phyloP scores from a whole-genome alignment of 2,113 vertebrate genomes.

The Setophaga kirtlandii region DNA sequence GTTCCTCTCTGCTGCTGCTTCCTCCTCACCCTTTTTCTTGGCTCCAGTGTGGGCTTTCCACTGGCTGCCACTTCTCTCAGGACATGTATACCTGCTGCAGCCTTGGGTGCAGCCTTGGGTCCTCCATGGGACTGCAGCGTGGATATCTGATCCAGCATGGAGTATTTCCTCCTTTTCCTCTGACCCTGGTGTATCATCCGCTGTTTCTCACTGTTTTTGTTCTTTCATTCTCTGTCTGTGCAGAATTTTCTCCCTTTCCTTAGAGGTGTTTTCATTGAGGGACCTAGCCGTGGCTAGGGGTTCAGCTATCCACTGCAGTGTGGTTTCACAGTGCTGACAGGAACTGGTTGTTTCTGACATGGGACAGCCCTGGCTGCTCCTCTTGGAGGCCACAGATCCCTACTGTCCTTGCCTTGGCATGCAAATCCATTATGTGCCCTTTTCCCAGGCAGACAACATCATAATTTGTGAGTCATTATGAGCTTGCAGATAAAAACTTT shows the following conservation, averaged over 20 bases:
- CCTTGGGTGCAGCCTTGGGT: accelerated
- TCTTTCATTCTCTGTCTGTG: not conserved
- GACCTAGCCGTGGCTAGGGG: accelerated
- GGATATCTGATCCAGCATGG: not conserved
- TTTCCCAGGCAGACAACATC: not conserved
- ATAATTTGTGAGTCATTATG: not conserved
- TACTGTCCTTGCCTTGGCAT: accelerated
- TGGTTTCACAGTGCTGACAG: not conserved
- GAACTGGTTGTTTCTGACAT: accelerated
- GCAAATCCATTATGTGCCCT: not conserved
- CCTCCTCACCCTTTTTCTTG: not conserved
- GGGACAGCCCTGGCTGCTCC: not conserved
- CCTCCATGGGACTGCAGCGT: not conserved
- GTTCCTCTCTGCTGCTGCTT: accelerated
- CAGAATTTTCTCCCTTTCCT: not conserved
- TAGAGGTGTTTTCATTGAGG: accelerated
- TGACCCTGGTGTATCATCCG: not conserved
- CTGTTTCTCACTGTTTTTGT: not conserved
- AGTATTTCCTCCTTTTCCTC: not conserved
- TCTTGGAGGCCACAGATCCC: not conserved
- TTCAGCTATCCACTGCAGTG: accelerated
- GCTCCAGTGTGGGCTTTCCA: not conserved
- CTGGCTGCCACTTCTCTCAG: not conserved
- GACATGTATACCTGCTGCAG: not conserved
- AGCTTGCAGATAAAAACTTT: not conserved